Percentiles rank a stretch among this genome's conserved stretches.
phyloP scores from a whole-genome alignment of 2,113 vertebrate species.

The Tyrannus savana region DNA sequence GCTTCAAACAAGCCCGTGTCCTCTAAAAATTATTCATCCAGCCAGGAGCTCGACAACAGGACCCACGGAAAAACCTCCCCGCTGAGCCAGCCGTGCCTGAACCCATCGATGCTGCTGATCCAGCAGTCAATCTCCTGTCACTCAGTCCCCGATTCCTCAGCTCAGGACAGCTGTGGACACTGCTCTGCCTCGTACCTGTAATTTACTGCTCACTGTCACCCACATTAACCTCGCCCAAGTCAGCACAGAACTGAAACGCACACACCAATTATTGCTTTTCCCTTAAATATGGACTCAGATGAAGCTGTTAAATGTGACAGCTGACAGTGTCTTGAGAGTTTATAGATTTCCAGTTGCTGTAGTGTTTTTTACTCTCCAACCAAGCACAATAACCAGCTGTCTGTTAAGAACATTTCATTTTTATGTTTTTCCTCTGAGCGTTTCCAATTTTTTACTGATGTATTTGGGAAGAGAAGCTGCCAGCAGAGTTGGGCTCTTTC shows the following conservation, averaged over 20 bases:
- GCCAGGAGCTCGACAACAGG: constrained; percentile 64
- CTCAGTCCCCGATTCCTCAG: constrained; percentile 73
- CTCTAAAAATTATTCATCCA: constrained; percentile 2
- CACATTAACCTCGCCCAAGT: constrained; percentile 80
- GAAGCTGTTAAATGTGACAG: constrained; percentile 7
- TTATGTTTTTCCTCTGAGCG: neutral
- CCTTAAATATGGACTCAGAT: neutral
- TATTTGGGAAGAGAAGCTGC: neutral
- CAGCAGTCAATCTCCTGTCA: constrained; percentile 75
- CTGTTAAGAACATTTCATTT: neutral
- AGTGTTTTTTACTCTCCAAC: neutral
- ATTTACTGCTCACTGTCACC: constrained; percentile 77
- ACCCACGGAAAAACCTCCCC: constrained; percentile 75
- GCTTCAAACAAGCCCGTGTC: neutral
- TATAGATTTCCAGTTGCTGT: constrained; percentile 16
- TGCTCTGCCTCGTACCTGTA: constrained; percentile 74
- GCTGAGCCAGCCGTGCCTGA: constrained; percentile 68
- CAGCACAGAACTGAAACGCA: neutral
- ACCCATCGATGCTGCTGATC: constrained; percentile 76
- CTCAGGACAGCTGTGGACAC: constrained; percentile 74
- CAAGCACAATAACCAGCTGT: neutral
- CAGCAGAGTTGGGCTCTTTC: neutral
- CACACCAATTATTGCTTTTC: neutral
- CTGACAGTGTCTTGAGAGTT: neutral
- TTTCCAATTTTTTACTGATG: neutral